These are phyloP conservation scores for Teleopsis dalmanni DNA, from an alignment of 1,140 invertebrate species.

Conservation along the genomic window DNA sequence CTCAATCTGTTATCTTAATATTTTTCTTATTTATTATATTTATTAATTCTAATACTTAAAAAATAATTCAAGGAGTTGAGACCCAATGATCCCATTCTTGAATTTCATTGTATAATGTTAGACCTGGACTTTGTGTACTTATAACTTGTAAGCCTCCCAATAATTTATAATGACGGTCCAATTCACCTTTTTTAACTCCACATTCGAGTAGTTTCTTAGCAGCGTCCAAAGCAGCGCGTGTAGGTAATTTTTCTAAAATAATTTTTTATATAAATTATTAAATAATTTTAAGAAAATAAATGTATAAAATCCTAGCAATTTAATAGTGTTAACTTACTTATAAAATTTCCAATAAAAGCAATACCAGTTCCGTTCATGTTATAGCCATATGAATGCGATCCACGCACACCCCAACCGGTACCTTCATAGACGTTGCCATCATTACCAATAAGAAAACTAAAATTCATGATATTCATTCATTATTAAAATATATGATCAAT, in stretches of 20 bases:
- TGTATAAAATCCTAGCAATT: not conserved
- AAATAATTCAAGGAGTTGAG: slow-evolving; percentile 3
- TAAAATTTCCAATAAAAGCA: slow-evolving; percentile 63
- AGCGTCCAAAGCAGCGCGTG: slow-evolving; percentile 48
- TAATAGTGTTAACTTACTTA: slow-evolving; percentile 35
- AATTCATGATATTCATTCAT: not conserved
- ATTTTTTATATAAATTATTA: not conserved
- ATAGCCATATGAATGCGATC: slow-evolving; percentile 61
- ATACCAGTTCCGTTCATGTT: slow-evolving; percentile 60
- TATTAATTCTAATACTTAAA: too few relatives aligned
- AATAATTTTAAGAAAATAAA: not conserved
- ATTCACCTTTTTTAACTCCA: slow-evolving; percentile 51
- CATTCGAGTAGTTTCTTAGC: slow-evolving; percentile 55
- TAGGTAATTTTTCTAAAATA: slow-evolving; percentile 51
- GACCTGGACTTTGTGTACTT: slow-evolving; percentile 55
- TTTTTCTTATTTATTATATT: not conserved
- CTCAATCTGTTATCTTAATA: not conserved
- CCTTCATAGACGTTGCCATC: slow-evolving; percentile 73
- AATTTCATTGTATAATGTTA: slow-evolving; percentile 52
- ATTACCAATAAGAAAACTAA: slow-evolving; percentile 66
- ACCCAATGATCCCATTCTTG: slow-evolving; percentile 41
- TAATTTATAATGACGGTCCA: slow-evolving; percentile 52
- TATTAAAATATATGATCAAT: too few relatives aligned
- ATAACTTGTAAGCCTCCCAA: slow-evolving; percentile 56
- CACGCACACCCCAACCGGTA: slow-evolving; percentile 62